Base-by-base conservation (phyloP, 2,888 invertebrate species). In the Acleris literana region DNA sequence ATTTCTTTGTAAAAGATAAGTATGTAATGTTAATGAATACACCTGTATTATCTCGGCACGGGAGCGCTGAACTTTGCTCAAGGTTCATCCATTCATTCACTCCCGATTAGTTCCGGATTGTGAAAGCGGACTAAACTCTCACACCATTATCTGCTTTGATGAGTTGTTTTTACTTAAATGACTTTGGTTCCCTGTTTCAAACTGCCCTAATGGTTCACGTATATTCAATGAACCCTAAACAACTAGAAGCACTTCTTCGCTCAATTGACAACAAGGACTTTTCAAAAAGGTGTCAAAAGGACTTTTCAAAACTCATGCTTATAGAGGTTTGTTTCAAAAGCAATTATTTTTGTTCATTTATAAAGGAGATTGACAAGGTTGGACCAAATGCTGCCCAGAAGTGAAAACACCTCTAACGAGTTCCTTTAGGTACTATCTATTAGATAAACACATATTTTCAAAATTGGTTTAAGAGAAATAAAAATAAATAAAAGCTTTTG, bases 1-100 rank as follows among this genome's bases (percentile, higher is more conserved):
- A 25, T 5, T 25, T 25, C 44, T n/a, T 16, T 44, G n/a, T 44
- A n/a, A 44, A 44, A 46, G n/a, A 17, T 46, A 17, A 16, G 16
- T 46, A 46, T 46, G 52, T 39, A 58, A 58, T 46, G 29, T 49
- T 48, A 58, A 22, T 43, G 43, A 22, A 20, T 43, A 44, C 60
- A 56, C 51, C 61, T 62, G 62, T 62, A 66, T 62, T 53, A 66
- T 60, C 52, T 66, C 65, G 61, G 39, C 57, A 56, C 70, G 73
- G 72, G 83, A 79, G 81, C 84, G 81, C 69, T 85, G 85, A 87
- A 86, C 86, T 82, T 79, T 76, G 75, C 71, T 75, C 72, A 73
- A 78, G 79, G 66, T 62, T 66, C 66, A 66, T 62, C 57, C 66
- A 66, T 75, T 81, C 83, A 80, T 83, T 84, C 81, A 82, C 82